A percentile compares a stretch with the other conserved stretches of the same genome.
Evolutionary conservation across 2,888 invertebrate species (phyloP).

Genomic region (Diarsia mendica): DNA sequence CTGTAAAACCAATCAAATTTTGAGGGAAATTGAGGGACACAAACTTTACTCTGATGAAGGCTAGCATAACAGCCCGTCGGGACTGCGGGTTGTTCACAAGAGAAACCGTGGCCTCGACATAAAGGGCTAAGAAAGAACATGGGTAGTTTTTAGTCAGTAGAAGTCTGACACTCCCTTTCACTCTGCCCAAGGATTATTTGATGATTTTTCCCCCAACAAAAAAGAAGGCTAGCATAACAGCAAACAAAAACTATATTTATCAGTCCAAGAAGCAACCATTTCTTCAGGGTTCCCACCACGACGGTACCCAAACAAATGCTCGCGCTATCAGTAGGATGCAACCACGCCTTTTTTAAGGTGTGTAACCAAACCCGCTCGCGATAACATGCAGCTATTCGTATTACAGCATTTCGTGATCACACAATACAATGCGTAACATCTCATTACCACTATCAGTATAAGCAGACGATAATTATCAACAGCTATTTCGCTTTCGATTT

Average conservation of each 20-base stretch:
- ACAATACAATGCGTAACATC: conserved; percentile 47
- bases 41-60: not conserved
- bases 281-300: not conserved
- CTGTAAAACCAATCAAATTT: not conserved
- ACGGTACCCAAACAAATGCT: conserved; percentile 53
- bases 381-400: conserved; percentile 55
- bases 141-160: too few relatives aligned
- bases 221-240: too few relatives aligned
- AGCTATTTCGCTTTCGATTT: conserved; percentile 43
- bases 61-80: too few relatives aligned
- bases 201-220: too few relatives aligned
- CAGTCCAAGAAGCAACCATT: not conserved
- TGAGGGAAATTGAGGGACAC: too few relatives aligned
- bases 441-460: conserved; percentile 39
- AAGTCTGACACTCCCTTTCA: too few relatives aligned
- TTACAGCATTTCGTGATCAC: conserved; percentile 42
- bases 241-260: too few relatives aligned
- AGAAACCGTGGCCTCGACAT: too few relatives aligned
- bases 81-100: too few relatives aligned
- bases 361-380: conserved; percentile 53
- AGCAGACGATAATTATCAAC: conserved; percentile 21
- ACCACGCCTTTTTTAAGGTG: conserved; percentile 64
- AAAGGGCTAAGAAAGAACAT: too few relatives aligned
- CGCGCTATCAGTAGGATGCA: conserved; percentile 57
- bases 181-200: too few relatives aligned